phyloP scores from a whole-genome alignment of 2,113 vertebrate genomes.

The Panthera uncia region DNA sequence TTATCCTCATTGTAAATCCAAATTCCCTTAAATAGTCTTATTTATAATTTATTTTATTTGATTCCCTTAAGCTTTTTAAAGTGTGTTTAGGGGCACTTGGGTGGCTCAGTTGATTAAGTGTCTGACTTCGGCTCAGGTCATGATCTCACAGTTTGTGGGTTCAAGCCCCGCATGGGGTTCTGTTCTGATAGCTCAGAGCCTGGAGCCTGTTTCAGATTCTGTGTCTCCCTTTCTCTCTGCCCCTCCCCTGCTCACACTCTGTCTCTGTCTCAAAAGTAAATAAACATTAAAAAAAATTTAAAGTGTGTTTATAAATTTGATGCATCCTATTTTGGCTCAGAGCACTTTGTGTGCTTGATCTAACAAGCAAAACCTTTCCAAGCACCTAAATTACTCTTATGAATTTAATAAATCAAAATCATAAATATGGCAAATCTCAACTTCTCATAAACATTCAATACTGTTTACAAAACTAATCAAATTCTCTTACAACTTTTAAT shows the following conservation, averaged over 20 bases:
- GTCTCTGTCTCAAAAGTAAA: too few species aligned
- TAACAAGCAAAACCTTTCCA: slow-evolving; percentile 49
- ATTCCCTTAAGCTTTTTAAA: slow-evolving; percentile 43
- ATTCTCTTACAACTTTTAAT: slow-evolving; percentile 66
- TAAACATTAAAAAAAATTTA: neutral
- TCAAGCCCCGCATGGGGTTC: too few species aligned
- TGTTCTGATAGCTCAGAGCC: too few species aligned
- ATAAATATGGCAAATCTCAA: slow-evolving; percentile 45
- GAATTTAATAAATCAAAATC: slow-evolving; percentile 65
- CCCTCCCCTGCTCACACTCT: too few species aligned
- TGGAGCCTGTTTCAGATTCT: too few species aligned
- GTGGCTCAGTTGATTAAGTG: too few species aligned
- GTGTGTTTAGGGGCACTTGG: neutral
- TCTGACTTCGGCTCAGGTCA: too few species aligned
- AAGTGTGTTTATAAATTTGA: slow-evolving; percentile 47
- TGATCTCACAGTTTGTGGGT: too few species aligned
- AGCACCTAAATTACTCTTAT: slow-evolving; percentile 59
- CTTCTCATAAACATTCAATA: slow-evolving; percentile 66
- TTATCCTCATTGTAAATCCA: slow-evolving; percentile 53
- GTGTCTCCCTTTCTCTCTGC: too few species aligned
- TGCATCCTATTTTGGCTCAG: slow-evolving; percentile 11
- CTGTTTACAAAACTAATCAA: slow-evolving; percentile 74
- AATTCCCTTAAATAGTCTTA: slow-evolving; percentile 42
- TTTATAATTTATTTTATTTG: slow-evolving; percentile 62
- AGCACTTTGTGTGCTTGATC: slow-evolving; percentile 30